Evolutionary conservation across 1,140 invertebrate genomes (phyloP).

Genomic region (Heliothis virescens): DNA sequence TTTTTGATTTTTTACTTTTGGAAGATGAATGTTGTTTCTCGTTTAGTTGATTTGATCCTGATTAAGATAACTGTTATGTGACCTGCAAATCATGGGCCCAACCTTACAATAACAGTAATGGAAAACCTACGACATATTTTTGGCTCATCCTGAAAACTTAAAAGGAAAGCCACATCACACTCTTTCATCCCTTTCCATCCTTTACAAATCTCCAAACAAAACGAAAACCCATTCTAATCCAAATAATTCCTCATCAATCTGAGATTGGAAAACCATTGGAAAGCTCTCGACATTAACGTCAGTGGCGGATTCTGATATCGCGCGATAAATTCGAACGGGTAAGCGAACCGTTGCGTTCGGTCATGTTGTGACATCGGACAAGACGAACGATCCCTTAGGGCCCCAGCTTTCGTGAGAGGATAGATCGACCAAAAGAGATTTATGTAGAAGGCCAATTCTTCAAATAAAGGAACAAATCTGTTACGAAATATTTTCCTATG

Average conservation of each 20-base stretch:
- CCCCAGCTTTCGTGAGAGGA: constrained; percentile 53
- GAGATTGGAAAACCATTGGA: not conserved
- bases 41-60: too few species aligned
- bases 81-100: too few species aligned
- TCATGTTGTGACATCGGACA: constrained; percentile 56
- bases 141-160: too few species aligned
- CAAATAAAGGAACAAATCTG: not conserved
- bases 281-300: not conserved
- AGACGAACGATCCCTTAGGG: constrained; percentile 58
- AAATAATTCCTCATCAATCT: not conserved
- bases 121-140: too few species aligned
- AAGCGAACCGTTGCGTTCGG: constrained; percentile 1
- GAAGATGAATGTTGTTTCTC: too few species aligned
- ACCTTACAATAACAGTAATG: too few species aligned
- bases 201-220: not conserved
- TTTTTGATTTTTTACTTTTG: too few species aligned
- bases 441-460: not conserved
- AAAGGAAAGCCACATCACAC: not conserved
- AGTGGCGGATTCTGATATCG: constrained; percentile 1
- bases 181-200: not conserved
- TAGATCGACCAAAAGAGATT: not conserved
- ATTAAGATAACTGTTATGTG: too few species aligned
- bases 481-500: not conserved
- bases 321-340: constrained; percentile 48
- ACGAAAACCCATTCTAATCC: not conserved